Conservation (phyloP, 2,888 invertebrate genomes). For the Dryobotodes eremita region DNA sequence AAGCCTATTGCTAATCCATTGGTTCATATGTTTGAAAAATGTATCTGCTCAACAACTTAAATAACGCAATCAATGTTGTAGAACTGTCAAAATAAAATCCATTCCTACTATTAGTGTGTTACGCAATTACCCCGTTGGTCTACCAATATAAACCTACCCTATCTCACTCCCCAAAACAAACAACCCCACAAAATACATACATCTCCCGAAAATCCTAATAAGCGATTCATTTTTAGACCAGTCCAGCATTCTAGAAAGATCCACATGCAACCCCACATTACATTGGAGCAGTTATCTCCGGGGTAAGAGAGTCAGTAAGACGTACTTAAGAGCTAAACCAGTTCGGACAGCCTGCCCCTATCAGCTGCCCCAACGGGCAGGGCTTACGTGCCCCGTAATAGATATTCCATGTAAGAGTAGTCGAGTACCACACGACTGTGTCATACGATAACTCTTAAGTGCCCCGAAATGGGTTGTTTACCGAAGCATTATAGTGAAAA, state of each 20-base stretch:
- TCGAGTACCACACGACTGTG: conserved; percentile 58
- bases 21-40: too few species aligned
- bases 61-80: too few species aligned
- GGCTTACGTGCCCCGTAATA: conserved; percentile 69
- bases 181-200: conserved; percentile 11
- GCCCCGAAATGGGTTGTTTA: conserved; percentile 68
- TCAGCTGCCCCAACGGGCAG: conserved; percentile 71
- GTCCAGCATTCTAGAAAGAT: conserved; percentile 45
- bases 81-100: too few species aligned
- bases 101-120: too few species aligned
- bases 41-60: too few species aligned
- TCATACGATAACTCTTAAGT: conserved; percentile 72
- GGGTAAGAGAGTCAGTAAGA: conserved; percentile 74
- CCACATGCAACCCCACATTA: conserved; percentile 50
- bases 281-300: conserved; percentile 61
- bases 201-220: conserved; percentile 30
- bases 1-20: too few species aligned
- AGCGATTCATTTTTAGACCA: conserved; percentile 30
- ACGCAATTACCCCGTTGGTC: too few species aligned
- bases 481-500: conserved; percentile 56
- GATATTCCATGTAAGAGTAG: conserved; percentile 66
- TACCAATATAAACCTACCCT: background rate
- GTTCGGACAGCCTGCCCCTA: conserved; percentile 73
- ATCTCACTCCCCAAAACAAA: conserved; percentile 22
- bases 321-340: conserved; percentile 79